Percentiles rank a stretch among this genome's conserved stretches.
These are phyloP conservation scores for Seriola dumerili DNA, from an alignment of 2,113 vertebrate genomes.

Conservation along the genomic window DNA sequence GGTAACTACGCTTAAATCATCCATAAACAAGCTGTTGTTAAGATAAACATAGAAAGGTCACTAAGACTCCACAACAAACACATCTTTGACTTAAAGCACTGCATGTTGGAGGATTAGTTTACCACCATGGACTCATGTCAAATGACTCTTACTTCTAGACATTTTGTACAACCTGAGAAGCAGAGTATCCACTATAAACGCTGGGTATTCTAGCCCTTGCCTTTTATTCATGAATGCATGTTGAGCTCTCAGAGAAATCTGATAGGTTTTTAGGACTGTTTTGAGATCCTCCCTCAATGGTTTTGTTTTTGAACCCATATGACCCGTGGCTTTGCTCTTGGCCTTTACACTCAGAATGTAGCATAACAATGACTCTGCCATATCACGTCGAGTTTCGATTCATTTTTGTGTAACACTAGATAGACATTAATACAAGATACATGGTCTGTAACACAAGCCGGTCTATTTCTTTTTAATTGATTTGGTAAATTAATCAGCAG, in stretches of 20 bases:
- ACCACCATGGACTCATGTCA: not conserved
- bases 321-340: constrained; percentile 38
- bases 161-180: constrained; percentile 64
- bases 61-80: not conserved
- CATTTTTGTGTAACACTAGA: constrained; percentile 60
- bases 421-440: constrained; percentile 35
- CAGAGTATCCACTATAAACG: constrained; percentile 45
- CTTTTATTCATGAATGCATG: constrained; percentile 69
- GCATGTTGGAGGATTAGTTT: constrained; percentile 25
- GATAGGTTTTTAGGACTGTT: constrained; percentile 50
- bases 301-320: constrained; percentile 49
- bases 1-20: constrained; percentile 17
- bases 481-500: constrained; percentile 57
- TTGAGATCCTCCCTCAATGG: constrained; percentile 40
- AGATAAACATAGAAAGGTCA: not conserved
- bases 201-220: constrained; percentile 34
- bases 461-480: constrained; percentile 67
- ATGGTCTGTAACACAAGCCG: constrained; percentile 54
- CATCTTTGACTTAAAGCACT: not conserved
- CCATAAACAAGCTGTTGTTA: not conserved
- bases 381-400: constrained; percentile 41
- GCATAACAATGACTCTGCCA: constrained; percentile 44
- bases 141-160: constrained; percentile 48
- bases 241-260: constrained; percentile 50
- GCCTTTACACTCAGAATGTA: constrained; percentile 43